Base-by-base conservation (phyloP, 2,113 vertebrate genomes). In the Bos indicus region DNA sequence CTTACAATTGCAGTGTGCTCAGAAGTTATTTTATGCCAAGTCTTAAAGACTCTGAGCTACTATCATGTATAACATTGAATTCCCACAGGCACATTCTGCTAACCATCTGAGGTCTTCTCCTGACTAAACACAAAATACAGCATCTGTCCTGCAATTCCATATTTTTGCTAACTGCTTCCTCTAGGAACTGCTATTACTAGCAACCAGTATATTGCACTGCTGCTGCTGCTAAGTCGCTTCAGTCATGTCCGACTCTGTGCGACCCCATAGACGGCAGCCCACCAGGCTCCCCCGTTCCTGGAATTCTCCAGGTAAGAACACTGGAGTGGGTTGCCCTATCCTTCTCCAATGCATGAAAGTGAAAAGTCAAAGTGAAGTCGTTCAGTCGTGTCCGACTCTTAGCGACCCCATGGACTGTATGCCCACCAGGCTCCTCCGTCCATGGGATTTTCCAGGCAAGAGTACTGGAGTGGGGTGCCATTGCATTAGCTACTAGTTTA, bases 11-110 rank as follows among this genome's bases (percentile, higher is more conserved):
- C 52, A 81, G 9, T 91, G 14, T 91, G 40, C 17, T 97, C 78
- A 93, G 56, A 94, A 96, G 43, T 64, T 85, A 94, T 84, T 94
- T 97, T 52, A 62, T 51, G 40, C 28, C 40, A 81, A 62, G 46
- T 16, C 52, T 93, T 81, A 90, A 95, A 88, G 62, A n/a, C 88
- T 78, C 95, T 62, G 14, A 92, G 12, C 14, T 56, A 33, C 13
- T 90, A 12, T 40, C 88, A 36, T 88, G 26, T 51, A 91, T 28
- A 88, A 54, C 19, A 88, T 30, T 87, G 88, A 91, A 82, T 51
- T 89, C 81, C 40, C 67, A 62, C 12, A 77, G 62, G 26, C 17
- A 84, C 33, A 14, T 97, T 94, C 25, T 97, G n/a, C 13, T 93
- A 87, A 83, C 15, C 0, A 2, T 90, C n/a, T 92, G 43, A 94